Evolutionary conservation across 2,113 vertebrate species (phyloP).

Genomic region (Tringa solitaria): DNA sequence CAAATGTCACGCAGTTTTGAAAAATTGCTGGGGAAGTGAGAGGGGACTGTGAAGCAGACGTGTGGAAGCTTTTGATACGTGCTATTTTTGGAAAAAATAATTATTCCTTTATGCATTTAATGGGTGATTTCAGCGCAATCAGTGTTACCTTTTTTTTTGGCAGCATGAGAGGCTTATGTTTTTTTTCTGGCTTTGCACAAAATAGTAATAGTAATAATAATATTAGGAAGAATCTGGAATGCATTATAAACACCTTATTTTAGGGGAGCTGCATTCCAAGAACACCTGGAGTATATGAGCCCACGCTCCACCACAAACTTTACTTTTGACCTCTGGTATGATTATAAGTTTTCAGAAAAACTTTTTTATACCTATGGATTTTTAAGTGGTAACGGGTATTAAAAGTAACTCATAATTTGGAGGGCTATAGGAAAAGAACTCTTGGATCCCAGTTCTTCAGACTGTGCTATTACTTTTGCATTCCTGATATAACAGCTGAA

Average conservation of each 20-base stretch:
- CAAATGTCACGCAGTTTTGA: background rate
- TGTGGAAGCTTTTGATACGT: background rate
- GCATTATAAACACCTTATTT: background rate
- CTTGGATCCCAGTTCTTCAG: background rate
- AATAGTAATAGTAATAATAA: background rate
- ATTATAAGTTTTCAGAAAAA: background rate
- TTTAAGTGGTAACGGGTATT: background rate
- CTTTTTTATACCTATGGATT: background rate
- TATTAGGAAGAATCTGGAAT: background rate
- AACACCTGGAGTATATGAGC: background rate
- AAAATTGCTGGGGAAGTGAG: background rate
- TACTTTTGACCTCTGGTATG: background rate
- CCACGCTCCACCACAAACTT: background rate
- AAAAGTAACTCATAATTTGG: background rate
- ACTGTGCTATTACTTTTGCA: background rate
- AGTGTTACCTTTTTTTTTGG: background rate
- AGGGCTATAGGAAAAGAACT: background rate
- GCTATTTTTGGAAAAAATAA: background rate
- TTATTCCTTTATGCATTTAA: background rate
- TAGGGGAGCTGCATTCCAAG: background rate
- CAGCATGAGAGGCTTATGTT: background rate
- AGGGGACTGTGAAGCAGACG: background rate
- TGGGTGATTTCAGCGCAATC: background rate
- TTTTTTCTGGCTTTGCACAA: background rate
- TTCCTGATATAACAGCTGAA: background rate